Percentiles rank a stretch among this genome's conserved stretches.
phyloP scores from a whole-genome alignment of 1,140 invertebrate genomes.

The Drosophila tsacasi region DNA sequence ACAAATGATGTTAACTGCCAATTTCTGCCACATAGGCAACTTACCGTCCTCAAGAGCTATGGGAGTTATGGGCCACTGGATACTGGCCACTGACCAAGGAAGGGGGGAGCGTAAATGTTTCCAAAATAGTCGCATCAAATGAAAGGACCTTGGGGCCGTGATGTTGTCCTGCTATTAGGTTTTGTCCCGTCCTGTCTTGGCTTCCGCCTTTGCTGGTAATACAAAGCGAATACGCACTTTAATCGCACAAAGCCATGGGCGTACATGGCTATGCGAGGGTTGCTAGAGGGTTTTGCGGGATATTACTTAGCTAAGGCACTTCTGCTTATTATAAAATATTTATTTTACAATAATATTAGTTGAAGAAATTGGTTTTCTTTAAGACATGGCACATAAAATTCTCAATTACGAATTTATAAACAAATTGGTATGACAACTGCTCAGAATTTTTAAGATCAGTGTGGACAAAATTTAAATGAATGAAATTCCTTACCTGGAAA shows the following conservation, averaged over 20 bases:
- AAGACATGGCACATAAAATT: neutral
- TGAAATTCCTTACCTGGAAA: neutral
- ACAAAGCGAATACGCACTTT: slow-evolving; percentile 51
- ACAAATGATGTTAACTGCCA: slow-evolving; percentile 83
- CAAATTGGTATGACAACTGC: neutral
- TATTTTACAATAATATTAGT: neutral
- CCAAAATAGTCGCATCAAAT: slow-evolving; percentile 54
- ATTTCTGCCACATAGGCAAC: slow-evolving; percentile 73
- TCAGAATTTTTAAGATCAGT: neutral
- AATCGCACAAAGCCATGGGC: slow-evolving; percentile 48
- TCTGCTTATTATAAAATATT: neutral
- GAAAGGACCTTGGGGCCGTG: slow-evolving; percentile 49
- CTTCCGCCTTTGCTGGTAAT: slow-evolving; percentile 40
- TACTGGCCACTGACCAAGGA: neutral
- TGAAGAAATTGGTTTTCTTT: neutral
- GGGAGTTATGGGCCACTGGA: slow-evolving; percentile 4
- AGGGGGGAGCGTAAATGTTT: slow-evolving; percentile 11
- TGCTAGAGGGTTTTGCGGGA: neutral
- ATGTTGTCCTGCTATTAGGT: slow-evolving; percentile 41
- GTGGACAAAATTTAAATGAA: neutral
- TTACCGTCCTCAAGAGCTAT: slow-evolving; percentile 7
- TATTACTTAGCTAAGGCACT: no score
- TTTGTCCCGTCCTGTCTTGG: slow-evolving; percentile 16
- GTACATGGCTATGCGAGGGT: slow-evolving; percentile 23
- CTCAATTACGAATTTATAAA: neutral